These are phyloP conservation scores for Gracilinanus agilis DNA, from an alignment of 2,113 vertebrate genomes.

Conservation along the genomic window DNA sequence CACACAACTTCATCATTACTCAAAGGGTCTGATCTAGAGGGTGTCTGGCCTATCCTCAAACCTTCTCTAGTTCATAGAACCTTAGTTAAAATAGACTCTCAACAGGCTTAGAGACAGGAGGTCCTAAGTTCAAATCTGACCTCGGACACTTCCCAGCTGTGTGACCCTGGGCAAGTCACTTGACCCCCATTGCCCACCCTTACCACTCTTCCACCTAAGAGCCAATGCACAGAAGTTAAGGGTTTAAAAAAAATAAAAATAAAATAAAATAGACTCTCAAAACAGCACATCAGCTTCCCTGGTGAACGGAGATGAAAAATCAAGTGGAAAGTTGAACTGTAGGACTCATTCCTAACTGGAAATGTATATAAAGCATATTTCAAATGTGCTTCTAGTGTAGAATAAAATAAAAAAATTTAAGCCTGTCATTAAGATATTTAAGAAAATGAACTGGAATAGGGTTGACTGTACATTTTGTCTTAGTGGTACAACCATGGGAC, in stretches of 20 bases:
- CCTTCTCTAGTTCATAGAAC: slow-evolving; percentile 29
- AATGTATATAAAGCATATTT: not conserved
- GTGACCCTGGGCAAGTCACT: too few species aligned
- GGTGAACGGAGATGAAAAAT: not conserved
- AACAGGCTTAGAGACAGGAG: too few species aligned
- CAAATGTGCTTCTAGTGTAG: not conserved
- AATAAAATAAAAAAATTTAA: not conserved
- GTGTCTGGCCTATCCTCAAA: not conserved
- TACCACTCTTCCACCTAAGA: too few species aligned
- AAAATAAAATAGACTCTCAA: slow-evolving; percentile 13
- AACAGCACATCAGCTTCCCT: not conserved
- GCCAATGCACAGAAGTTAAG: too few species aligned
- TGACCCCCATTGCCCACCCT: too few species aligned
- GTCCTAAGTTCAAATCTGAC: too few species aligned
- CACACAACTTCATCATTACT: slow-evolving; percentile 18
- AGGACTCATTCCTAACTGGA: not conserved
- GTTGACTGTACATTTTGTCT: not conserved
- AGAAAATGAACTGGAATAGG: not conserved
- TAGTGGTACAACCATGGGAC: not conserved
- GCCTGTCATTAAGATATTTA: not conserved
- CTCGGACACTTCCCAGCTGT: too few species aligned
- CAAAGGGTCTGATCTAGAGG: not conserved
- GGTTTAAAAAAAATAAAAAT: too few species aligned
- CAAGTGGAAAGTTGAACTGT: not conserved
- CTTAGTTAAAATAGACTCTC: slow-evolving; percentile 4